These are phyloP conservation scores for Upupa epops DNA, from an alignment of 2,113 vertebrate species.

Conservation along the genomic window DNA sequence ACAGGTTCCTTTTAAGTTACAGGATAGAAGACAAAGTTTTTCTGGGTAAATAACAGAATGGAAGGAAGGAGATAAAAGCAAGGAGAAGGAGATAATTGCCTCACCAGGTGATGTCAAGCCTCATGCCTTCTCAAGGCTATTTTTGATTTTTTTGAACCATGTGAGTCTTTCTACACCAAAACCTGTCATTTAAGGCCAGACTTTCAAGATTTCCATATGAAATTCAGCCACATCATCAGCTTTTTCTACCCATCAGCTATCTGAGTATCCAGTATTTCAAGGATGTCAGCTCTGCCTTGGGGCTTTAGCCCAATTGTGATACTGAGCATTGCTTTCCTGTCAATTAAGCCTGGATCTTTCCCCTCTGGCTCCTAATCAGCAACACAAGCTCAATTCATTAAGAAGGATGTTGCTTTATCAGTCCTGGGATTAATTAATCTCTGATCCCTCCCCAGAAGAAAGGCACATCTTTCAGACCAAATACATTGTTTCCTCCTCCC, in stretches of 20 bases:
- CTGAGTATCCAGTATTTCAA: background rate
- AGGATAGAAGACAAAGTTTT: background rate
- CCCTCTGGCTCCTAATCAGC: background rate
- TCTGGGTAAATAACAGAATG: background rate
- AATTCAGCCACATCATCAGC: background rate
- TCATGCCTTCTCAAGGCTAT: background rate
- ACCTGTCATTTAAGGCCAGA: background rate
- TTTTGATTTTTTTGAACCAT: background rate
- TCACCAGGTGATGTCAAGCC: background rate
- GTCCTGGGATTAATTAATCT: background rate
- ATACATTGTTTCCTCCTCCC: background rate
- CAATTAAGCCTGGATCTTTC: background rate
- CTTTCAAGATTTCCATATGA: background rate
- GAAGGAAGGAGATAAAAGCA: background rate
- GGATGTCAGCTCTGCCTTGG: no score
- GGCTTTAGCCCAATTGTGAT: background rate
- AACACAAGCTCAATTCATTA: background rate
- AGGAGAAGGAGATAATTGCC: background rate
- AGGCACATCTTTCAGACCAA: background rate
- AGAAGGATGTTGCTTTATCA: background rate
- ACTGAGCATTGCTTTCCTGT: accelerated
- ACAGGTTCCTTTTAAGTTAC: background rate
- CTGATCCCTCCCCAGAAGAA: background rate
- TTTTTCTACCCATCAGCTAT: background rate
- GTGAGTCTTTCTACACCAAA: background rate